Conservation (phyloP, 2,113 vertebrate species). For the Alaudala cheleensis region DNA sequence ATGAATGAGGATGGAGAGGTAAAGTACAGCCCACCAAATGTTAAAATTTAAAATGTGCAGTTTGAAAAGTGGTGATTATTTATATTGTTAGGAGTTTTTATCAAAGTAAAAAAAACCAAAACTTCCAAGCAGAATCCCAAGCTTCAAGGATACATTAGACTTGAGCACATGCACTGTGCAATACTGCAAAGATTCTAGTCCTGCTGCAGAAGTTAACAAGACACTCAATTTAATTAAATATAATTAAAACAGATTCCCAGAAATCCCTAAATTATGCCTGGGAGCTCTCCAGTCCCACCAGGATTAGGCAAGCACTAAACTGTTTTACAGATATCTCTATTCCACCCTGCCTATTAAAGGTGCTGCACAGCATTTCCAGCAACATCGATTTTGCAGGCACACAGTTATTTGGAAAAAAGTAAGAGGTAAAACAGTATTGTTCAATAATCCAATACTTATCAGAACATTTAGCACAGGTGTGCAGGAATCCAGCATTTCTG, state of each 20-base stretch:
- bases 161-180: fast-evolving
- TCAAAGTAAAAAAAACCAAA: background rate
- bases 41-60: background rate
- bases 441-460: background rate
- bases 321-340: background rate
- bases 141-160: background rate
- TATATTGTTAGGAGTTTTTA: background rate
- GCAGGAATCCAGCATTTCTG: background rate
- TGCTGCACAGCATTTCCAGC: background rate
- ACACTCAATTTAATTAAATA: background rate
- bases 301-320: background rate
- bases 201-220: background rate
- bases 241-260: background rate
- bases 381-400: background rate
- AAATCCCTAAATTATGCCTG: background rate
- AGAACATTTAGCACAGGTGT: background rate
- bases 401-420: background rate
- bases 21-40: background rate
- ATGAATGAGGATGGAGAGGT: background rate
- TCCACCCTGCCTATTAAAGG: background rate
- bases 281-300: background rate
- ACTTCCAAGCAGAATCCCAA: background rate
- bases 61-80: background rate
- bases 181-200: background rate
- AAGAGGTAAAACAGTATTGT: background rate